Evolutionary conservation across 1,140 invertebrate species (phyloP), one percentile per base, ranked within the genome.

Genomic region (Parasteatoda tepidariorum): DNA sequence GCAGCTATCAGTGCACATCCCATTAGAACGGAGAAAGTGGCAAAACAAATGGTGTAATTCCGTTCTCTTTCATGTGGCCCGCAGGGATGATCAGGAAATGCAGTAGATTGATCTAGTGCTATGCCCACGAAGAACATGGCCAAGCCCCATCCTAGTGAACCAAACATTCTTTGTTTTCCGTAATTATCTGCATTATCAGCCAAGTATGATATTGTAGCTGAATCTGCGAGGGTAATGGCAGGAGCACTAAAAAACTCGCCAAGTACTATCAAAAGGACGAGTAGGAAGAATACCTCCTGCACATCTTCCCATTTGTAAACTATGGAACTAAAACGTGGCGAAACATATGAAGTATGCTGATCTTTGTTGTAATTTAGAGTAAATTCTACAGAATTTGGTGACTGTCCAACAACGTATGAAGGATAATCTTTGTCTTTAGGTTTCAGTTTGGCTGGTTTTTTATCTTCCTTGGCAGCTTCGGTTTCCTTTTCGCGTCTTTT

Each of bases 121-220:
- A 98, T 97, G 48, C 98, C 98, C 61, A 99, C 96, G 88, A 99
- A 95, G 89, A 99, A 99, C 98, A 99, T 99, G 13, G 97, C 95
- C 82, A 99, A 89, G 33, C 96, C 98, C 98, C 97, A 99, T 26
- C 98, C 98, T 62, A 99, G 90, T 33, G 97, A 99, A 3, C 98
- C 98, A 88, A 99, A 99, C 96, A 99, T 98, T 85, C 98, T 92
- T 89, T 99, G 97, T 85, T 97, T 94, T 0, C 97, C 97, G 88
- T 99, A 99, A 85, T 94, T 93, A 82, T 91, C 91, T 85, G 96
- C 95, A 38, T 97, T 95, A 88, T 98, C 96, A 0, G 95, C 96
- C 0, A 98, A 91, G 74, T 97, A 91, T 1, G 94, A 95, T 24
- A 98, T 94, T 0, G 98, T 97, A 1, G 89, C 96, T 0, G 95